Base-by-base conservation (phyloP, 2,888 invertebrate species). In the Ischnus inquisitorius region DNA sequence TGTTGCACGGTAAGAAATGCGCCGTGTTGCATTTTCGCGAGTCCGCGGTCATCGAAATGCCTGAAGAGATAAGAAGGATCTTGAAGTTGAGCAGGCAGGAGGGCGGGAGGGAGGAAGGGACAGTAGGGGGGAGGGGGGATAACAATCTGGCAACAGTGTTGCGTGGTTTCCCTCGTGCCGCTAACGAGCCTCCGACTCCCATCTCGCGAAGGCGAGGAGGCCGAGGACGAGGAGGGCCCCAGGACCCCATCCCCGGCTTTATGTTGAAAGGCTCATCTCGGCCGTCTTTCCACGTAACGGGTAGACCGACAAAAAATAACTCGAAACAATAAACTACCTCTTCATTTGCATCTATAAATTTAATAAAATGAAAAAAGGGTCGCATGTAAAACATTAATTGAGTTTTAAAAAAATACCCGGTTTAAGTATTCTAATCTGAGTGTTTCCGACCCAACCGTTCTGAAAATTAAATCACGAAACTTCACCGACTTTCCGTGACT, bases 91-190 rank as follows among this genome's bases (percentile, higher is more conserved):
- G 51, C 5, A 51, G 79, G 69, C 57, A 72, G 82, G 77, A 82
- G 88, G 90, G 89, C 34, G 34, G 34, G 2, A 34, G 34, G 34
- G 34, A 34, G 34, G 34, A 34, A 34, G n/a, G n/a, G n/a, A n/a
- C n/a, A n/a, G n/a, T n/a, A n/a, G n/a, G n/a, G n/a, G 79, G 69
- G 62, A 72, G 82, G 76, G 83, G 88, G 90, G 89, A 90, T 90
- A 91, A 90, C 89, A 91, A 92, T 91, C 91, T 90, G 92, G 91
- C 92, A 92, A 92, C 91, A 91, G 90, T 90, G 91, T 88, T 90
- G 88, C 88, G 87, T 88, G 87, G 89, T 87, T 90, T 90, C 89
- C 89, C 90, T 91, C 89, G 91, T 90, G 90, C 90, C 89, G 90
- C 91, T 92, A 92, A 92, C 92, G 91, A 92, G 92, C 89, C 91